Percentiles rank a stretch among this genome's conserved stretches.
Conservation (phyloP, 2,888 invertebrate species). For the Siphonodentalium dalli region DNA sequence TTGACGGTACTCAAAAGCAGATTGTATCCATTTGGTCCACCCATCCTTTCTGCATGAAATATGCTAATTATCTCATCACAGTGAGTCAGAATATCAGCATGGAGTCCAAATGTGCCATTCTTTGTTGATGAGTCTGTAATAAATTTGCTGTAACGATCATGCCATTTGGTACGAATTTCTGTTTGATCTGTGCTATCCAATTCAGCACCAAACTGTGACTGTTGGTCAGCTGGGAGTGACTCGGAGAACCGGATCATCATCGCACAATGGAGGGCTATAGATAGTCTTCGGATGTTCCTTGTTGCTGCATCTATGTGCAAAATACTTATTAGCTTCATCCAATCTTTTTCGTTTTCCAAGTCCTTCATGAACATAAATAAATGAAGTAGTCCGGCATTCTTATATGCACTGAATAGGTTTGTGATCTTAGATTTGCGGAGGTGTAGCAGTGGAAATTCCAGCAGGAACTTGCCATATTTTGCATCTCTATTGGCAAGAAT, state of each 20-base stretch:
- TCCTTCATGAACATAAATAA: background rate
- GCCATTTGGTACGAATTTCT: too few species aligned
- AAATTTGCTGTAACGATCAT: conserved; percentile 1
- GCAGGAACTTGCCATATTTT: background rate
- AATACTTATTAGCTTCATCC: background rate
- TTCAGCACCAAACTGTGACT: too few species aligned
- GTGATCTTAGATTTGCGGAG: background rate
- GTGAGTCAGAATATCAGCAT: conserved; percentile 18
- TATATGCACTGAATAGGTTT: background rate
- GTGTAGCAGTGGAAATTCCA: background rate
- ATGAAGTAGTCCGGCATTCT: background rate
- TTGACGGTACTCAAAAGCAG: conserved; percentile 18
- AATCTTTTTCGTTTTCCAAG: background rate
- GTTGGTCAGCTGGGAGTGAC: too few species aligned
- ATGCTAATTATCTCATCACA: conserved; percentile 24
- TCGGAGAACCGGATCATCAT: too few species aligned
- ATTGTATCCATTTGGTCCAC: conserved; percentile 15
- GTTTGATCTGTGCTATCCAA: too few species aligned
- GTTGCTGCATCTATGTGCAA: background rate
- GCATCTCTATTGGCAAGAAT: background rate
- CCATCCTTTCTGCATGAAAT: conserved; percentile 18
- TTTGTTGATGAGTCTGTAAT: background rate
- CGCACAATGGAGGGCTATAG: too few species aligned
- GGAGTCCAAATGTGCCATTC: conserved; percentile 16
- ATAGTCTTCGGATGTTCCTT: background rate